Percentiles rank a stretch among this genome's conserved stretches.
Conservation (phyloP, 2,113 vertebrate genomes). For the Eurypyga helias region DNA sequence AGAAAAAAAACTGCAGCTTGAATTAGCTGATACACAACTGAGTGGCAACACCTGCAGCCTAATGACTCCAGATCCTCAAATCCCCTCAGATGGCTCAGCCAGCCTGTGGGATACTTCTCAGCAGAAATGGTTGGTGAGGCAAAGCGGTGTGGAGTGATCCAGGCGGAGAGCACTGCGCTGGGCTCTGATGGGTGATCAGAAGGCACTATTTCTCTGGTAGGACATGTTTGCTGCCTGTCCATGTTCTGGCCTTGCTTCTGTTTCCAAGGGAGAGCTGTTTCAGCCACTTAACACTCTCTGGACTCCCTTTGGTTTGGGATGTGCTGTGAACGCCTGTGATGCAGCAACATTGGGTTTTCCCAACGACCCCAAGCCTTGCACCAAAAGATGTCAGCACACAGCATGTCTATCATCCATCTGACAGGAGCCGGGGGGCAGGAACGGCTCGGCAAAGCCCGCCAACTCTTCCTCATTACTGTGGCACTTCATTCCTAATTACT, state of each 20-base stretch:
- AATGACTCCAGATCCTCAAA: not conserved
- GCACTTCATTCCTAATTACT: not conserved
- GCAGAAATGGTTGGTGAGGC: not conserved
- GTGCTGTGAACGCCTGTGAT: not conserved
- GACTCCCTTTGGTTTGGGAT: not conserved
- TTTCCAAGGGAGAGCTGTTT: not conserved
- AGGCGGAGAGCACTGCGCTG: not conserved
- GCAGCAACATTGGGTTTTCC: not conserved
- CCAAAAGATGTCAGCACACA: not conserved
- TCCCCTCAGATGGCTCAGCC: not conserved
- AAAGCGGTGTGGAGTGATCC: not conserved
- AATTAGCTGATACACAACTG: not conserved
- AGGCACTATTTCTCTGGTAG: not conserved
- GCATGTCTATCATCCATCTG: accelerated
- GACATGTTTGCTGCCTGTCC: not conserved
- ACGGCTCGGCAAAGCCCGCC: not conserved
- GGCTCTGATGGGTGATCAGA: not conserved
- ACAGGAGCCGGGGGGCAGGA: not conserved
- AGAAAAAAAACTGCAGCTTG: not conserved
- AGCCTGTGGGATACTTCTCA: not conserved
- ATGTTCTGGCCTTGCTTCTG: accelerated
- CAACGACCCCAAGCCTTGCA: not conserved
- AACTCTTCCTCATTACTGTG: not conserved
- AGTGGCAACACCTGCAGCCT: conserved; percentile 33
- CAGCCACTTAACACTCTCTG: not conserved